Evolutionary conservation across 2,888 invertebrate species (phyloP), one percentile per base, ranked within the genome.

Genomic region (Caenorhabditis sulstoni): DNA sequence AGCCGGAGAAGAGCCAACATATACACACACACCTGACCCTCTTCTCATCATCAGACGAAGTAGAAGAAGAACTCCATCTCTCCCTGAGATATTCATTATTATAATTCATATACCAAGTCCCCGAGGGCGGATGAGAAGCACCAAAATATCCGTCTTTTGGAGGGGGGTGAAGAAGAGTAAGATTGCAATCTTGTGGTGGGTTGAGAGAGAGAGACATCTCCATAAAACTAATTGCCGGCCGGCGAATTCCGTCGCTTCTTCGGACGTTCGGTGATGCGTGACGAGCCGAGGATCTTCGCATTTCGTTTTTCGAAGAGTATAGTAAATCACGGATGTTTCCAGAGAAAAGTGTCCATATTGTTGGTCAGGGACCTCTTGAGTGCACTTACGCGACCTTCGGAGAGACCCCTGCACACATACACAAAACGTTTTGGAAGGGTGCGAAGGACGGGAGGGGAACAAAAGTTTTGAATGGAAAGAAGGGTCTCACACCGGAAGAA

Each of bases 401-500:
- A n/a, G n/a, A n/a, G n/a, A 29, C 29, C 3, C 29, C 3, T 7
- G 7, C 29, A 29, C 29, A 29, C 29, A 29, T 7, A 29, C 29
- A 29, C 29, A 29, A 29, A 29, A 29, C 29, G 29, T 7, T 29
- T 29, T 3, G 29, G 29, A 7, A 7, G 29, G 29, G 29, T 62
- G 62, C 49, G 37, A 49, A 61, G 47, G 61, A 44, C 22, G 37
- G 5, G 23, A 55, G 39, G 39, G n/a, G n/a, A 29, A 29, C 29
- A 29, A 29, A 29, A 29, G 29, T 29, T 29, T 29, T 29, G 29
- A 29, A 29, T 29, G 29, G 29, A 29, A 7, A 29, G 29, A 41
- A 16, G 23, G 49, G 35, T 49, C 50, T 62, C 62, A 62, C 62
- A 66, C 66, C 66, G 57, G 66, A 67, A 67, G 57, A 35, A 18